Base-by-base conservation (phyloP, 2,113 vertebrate genomes). In the Scolopax mira region DNA sequence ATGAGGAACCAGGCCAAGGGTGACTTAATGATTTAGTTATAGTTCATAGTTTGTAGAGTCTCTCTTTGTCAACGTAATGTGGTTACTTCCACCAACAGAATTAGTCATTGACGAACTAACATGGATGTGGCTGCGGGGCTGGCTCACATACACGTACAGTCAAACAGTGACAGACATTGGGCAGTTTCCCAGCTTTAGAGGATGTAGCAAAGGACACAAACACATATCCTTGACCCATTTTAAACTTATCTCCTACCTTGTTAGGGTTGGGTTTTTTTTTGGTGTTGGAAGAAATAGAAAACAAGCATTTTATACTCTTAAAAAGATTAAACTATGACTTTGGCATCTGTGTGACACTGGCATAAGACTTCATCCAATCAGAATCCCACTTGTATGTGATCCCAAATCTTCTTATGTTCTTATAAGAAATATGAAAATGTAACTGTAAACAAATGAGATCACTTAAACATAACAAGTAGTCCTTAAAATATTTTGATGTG, bases 351-450 rank as follows among this genome's bases (percentile, higher is more conserved):
- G 27, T 88, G 79, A 83, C 66, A 46, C 1, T 61, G 66, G 41
- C 14, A n/a, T 60, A 79, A 61, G 44, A 37, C 58, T 82, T 93
- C 24, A 85, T 23, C 8, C 85, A 41, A 19, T 0, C 0, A 52
- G 49, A 91, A 69, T 49, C 74, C 79, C 54, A 28, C 23, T 58
- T 65, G 58, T 44, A n/a, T 1, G 2, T 19, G 62, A 33, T 79
- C 52, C 46, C 37, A 90, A 94, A 95, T 54, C 79, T 85, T 74
- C 73, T 94, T 89, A 87, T 15, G 16, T 62, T 88, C 60, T 89
- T 74, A 30, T 2, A 35, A 77, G 6, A 21, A 71, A 31, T 31
- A 52, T 18, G 55, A 79, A 88, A 94, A 37, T 27, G 7, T 11
- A 79, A 75, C 44, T 60, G 31, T 49, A 75, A 89, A 67, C 11